Percentiles rank a stretch among this genome's conserved stretches.
Conservation (phyloP, 2,797 vertebrate species). For the Neopelma chrysocephalum region DNA sequence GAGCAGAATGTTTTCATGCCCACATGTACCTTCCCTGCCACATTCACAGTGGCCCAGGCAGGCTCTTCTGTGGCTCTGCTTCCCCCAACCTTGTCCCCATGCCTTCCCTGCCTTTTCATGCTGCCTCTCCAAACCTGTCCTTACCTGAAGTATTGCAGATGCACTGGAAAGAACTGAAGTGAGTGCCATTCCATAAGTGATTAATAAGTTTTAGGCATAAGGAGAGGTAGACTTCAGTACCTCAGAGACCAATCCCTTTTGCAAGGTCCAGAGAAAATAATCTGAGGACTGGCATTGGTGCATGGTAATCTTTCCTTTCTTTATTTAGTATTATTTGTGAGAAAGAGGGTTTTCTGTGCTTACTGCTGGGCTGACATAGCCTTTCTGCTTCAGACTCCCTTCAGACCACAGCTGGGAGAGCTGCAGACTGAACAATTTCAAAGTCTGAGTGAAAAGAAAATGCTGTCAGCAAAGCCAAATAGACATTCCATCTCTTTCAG, state of each 20-base stretch:
- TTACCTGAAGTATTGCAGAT: background rate
- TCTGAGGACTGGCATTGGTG: background rate
- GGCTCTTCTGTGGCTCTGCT: background rate
- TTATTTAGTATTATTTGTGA: background rate
- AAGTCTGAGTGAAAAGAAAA: background rate
- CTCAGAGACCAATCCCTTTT: background rate
- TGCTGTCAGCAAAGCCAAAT: background rate
- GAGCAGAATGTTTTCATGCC: background rate
- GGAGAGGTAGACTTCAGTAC: background rate
- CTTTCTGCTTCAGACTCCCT: background rate
- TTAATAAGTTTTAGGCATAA: background rate
- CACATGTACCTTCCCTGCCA: background rate
- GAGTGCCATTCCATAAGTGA: background rate
- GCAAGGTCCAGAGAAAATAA: background rate
- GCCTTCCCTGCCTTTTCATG: background rate
- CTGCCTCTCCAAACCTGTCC: background rate
- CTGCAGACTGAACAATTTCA: background rate
- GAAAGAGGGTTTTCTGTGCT: background rate
- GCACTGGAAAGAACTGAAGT: background rate
- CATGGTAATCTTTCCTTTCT: background rate
- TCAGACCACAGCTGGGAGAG: background rate
- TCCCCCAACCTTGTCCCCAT: background rate
- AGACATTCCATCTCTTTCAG: background rate
- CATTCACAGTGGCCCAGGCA: background rate
- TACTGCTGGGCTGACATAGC: background rate